Evolutionary conservation across 2,797 vertebrate species (phyloP).

Genomic region (Paratrypauchen microcephalus): DNA sequence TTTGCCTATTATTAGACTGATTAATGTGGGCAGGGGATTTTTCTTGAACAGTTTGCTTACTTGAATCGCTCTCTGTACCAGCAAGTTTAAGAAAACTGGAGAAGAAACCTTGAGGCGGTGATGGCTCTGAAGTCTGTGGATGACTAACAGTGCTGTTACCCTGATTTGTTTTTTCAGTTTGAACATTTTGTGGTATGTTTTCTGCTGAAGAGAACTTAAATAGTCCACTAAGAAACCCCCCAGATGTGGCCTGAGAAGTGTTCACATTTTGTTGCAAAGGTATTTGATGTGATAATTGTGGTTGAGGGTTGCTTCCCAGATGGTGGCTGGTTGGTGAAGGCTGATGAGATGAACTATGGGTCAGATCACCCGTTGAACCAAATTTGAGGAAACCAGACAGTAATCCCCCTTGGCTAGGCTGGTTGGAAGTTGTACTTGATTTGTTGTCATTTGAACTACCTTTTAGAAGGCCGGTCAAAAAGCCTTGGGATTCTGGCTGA

Average conservation of each 20-base stretch:
- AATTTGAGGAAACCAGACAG: conserved; percentile 79
- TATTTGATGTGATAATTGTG: conserved; percentile 35
- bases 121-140: conserved; percentile 33
- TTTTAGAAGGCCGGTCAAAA: conserved; percentile 73
- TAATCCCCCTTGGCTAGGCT: conserved; percentile 70
- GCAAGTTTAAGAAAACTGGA: conserved; percentile 70
- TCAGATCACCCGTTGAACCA: conserved; percentile 63
- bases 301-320: conserved; percentile 37
- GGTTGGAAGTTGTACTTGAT: conserved; percentile 43
- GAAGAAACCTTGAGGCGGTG: conserved; percentile 50
- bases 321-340: conserved; percentile 44
- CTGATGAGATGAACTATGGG: conserved; percentile 48
- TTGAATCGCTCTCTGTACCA: conserved; percentile 59
- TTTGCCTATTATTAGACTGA: conserved; percentile 34
- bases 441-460: conserved; percentile 52
- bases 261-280: conserved; percentile 50
- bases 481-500: conserved; percentile 58
- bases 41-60: conserved; percentile 46
- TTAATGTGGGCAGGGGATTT: conserved; percentile 32
- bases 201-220: conserved; percentile 81
- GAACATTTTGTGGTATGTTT: conserved; percentile 58
- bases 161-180: conserved; percentile 43
- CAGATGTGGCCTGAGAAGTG: conserved; percentile 35
- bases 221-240: conserved; percentile 69
- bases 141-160: conserved; percentile 23